A percentile compares a stretch with the other conserved stretches of the same genome.
These are phyloP conservation scores for Schizaphis graminum DNA, from an alignment of 2,888 invertebrate species.

Conservation along the genomic window DNA sequence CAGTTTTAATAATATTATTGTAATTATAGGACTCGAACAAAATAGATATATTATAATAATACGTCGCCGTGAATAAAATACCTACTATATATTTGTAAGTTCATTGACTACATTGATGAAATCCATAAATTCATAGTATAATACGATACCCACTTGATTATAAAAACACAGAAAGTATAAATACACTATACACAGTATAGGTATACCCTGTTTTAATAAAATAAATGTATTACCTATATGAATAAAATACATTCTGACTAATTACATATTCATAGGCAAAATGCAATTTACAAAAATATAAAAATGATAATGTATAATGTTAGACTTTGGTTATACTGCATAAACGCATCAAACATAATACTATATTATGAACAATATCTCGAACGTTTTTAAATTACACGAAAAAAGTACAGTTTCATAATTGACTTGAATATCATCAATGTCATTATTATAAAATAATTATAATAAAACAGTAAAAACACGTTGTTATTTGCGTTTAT, in stretches of 20 bases:
- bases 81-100: background rate
- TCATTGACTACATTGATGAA: background rate
- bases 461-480: background rate
- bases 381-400: background rate
- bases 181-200: background rate
- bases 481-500: background rate
- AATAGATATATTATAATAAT: background rate
- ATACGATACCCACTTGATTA: background rate
- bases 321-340: background rate
- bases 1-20: background rate
- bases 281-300: background rate
- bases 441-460: background rate
- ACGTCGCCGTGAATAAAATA: background rate
- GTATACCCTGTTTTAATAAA: background rate
- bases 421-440: background rate
- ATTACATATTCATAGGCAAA: background rate
- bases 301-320: background rate
- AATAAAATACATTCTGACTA: background rate
- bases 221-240: background rate
- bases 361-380: background rate
- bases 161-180: background rate
- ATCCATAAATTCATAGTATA: background rate
- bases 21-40: slow-evolving; percentile 6
- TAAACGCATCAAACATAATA: background rate
- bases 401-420: background rate